Conservation (phyloP, 2,888 invertebrate species). For the Anorthoa munda region DNA sequence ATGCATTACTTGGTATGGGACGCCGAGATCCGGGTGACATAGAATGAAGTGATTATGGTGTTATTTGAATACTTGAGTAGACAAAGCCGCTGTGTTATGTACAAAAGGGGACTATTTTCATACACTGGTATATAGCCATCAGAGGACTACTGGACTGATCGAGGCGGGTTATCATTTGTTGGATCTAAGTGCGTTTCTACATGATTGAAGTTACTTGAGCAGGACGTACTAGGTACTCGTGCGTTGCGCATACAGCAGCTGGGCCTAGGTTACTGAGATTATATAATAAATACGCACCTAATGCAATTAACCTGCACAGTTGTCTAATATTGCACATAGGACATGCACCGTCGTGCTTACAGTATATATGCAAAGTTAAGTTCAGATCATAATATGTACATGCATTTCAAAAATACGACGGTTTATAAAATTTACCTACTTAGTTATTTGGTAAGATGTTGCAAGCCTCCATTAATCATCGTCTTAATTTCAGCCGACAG, state of each 20-base stretch:
- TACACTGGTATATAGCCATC: not conserved
- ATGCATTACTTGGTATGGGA: constrained; percentile 42
- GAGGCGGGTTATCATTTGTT: not conserved
- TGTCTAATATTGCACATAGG: not conserved
- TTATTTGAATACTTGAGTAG: constrained; percentile 38
- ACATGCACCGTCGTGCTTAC: not conserved
- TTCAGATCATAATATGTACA: not conserved
- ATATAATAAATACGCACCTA: not conserved
- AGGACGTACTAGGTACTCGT: not conserved
- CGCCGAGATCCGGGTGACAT: constrained; percentile 44
- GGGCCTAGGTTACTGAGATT: not conserved
- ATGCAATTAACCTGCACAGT: not conserved
- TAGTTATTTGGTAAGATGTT: too few species aligned
- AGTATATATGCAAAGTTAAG: not conserved
- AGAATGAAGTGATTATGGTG: constrained; percentile 24
- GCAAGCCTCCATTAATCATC: too few species aligned
- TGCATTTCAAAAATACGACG: not conserved
- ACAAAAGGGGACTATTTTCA: not conserved
- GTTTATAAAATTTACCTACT: too few species aligned
- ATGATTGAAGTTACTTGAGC: not conserved
- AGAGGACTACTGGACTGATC: not conserved
- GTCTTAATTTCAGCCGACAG: too few species aligned
- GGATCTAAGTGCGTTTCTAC: not conserved
- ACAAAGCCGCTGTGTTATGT: constrained; percentile 6
- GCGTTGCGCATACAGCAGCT: not conserved